phyloP scores from a whole-genome alignment of 1,140 invertebrate genomes.

The Druon quercuslanigerum region DNA sequence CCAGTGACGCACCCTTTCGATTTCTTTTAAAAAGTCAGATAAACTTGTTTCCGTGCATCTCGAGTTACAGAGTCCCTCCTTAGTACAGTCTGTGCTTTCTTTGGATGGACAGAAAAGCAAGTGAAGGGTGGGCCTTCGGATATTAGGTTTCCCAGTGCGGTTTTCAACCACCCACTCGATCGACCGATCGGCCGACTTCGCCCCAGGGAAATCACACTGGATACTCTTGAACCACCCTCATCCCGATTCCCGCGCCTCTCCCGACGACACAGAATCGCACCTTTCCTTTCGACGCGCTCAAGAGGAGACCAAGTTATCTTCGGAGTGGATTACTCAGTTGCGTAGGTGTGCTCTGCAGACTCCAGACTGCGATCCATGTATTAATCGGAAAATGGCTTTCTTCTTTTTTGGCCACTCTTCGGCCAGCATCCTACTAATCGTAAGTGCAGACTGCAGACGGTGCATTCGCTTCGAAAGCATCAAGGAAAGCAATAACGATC shows the following conservation, averaged over 20 bases:
- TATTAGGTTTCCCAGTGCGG: constrained; percentile 75
- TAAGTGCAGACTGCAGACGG: constrained; percentile 11
- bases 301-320: constrained; percentile 44
- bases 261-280: constrained; percentile 2
- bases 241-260: constrained; percentile 39
- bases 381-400: constrained; percentile 58
- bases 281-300: constrained; percentile 51
- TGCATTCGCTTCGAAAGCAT: neutral
- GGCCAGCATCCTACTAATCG: constrained; percentile 16
- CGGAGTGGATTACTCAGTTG: constrained; percentile 26
- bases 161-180: constrained; percentile 74
- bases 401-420: constrained; percentile 45
- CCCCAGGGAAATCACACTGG: constrained; percentile 74
- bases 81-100: constrained; percentile 5
- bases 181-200: constrained; percentile 73
- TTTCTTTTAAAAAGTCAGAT: constrained; percentile 12
- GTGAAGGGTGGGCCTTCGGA: constrained; percentile 61
- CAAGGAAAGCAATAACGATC: constrained; percentile 1
- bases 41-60: constrained; percentile 29
- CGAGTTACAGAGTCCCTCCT: constrained; percentile 28
- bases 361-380: constrained; percentile 48
- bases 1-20: neutral
- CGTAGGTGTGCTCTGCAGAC: constrained; percentile 46
- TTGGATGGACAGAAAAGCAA: constrained; percentile 46
- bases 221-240: constrained; percentile 66